Evolutionary conservation across 2,888 invertebrate genomes (phyloP).

Genomic region (Drosophila glabriapex): DNA sequence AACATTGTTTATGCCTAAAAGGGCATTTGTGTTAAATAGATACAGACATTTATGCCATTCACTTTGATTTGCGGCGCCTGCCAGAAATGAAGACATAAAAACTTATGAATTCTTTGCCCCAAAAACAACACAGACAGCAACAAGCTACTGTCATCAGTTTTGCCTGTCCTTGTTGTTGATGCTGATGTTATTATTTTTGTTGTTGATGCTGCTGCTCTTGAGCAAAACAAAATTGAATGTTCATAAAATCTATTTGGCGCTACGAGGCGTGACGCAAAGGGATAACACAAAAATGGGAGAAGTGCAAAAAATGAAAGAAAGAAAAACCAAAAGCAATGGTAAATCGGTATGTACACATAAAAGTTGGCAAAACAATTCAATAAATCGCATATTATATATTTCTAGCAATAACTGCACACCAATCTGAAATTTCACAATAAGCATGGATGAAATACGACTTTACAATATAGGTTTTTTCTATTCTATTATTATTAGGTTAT

Average conservation of each 20-base stretch:
- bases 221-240: constrained; percentile 14
- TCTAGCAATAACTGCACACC: neutral
- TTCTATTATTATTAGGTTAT: neutral
- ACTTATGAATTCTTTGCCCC: constrained; percentile 44
- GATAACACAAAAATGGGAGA: neutral
- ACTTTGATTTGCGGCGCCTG: constrained; percentile 58
- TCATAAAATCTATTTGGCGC: constrained; percentile 10
- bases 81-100: constrained; percentile 70
- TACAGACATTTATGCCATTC: constrained; percentile 54
- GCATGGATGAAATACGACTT: neutral
- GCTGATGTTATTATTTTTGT: neutral
- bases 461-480: neutral
- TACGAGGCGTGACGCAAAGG: constrained; percentile 8
- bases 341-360: neutral
- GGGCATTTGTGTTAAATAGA: constrained; percentile 55
- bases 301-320: neutral
- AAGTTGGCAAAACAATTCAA: neutral
- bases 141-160: constrained; percentile 44
- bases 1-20: constrained; percentile 44
- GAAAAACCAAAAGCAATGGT: neutral
- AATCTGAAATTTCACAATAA: neutral
- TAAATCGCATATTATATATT: neutral
- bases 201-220: neutral
- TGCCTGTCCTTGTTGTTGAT: neutral
- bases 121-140: constrained; percentile 17